Evolutionary conservation across 2,888 invertebrate genomes (phyloP).

Genomic region (Agrilus biguttatus): DNA sequence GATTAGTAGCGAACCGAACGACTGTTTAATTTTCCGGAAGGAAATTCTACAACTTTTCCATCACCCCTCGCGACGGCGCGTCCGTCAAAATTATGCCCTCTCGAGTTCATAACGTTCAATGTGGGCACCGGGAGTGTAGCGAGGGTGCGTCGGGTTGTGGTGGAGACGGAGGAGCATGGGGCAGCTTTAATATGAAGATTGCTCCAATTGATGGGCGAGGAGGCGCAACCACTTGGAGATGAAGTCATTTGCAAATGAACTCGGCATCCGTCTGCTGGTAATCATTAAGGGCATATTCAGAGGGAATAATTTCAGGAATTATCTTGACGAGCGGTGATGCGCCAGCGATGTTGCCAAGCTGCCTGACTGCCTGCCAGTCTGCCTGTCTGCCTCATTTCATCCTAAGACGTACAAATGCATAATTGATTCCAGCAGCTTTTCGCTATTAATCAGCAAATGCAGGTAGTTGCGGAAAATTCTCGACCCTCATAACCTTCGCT

Average conservation of each 20-base stretch:
- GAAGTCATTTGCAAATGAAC: constrained; percentile 35
- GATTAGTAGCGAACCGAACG: constrained; percentile 17
- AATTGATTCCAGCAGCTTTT: constrained; percentile 23
- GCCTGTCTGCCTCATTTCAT: constrained; percentile 13
- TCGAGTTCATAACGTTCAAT: constrained; percentile 25
- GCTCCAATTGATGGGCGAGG: constrained; percentile 27
- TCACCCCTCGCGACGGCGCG: constrained; percentile 18
- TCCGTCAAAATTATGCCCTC: constrained; percentile 27
- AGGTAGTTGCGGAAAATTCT: constrained; percentile 9
- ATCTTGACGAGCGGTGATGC: constrained; percentile 17
- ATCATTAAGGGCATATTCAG: constrained; percentile 33
- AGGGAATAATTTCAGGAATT: constrained; percentile 30
- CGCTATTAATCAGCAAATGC: constrained; percentile 26
- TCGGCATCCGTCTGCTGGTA: constrained; percentile 28
- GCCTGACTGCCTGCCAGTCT: constrained; percentile 5
- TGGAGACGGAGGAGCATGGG: constrained; percentile 14
- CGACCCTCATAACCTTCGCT: constrained; percentile 1
- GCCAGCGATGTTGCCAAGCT: constrained; percentile 2
- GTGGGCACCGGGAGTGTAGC: constrained; percentile 6
- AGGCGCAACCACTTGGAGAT: constrained; percentile 17
- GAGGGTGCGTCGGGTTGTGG: constrained; percentile 2
- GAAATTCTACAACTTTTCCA: constrained; percentile 18
- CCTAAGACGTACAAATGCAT: constrained; percentile 23
- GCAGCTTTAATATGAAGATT: constrained; percentile 32
- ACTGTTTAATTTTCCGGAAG: constrained; percentile 25